Percentiles rank a stretch among this genome's conserved stretches.
Conservation (phyloP, 1,140 invertebrate genomes). For the Cheumatopsyche charites region DNA sequence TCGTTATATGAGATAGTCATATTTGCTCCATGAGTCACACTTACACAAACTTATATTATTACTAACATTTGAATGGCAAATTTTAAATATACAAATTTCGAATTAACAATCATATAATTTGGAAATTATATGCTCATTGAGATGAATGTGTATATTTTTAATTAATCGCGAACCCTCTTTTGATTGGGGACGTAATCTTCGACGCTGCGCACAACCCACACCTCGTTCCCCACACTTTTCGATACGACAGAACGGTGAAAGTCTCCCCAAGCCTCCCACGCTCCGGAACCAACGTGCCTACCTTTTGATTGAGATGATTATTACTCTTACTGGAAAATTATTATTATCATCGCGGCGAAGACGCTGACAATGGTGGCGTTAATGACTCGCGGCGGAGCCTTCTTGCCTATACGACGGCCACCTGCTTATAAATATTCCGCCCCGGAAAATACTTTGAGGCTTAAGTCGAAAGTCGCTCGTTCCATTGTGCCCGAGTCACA, state of each 20-base stretch:
- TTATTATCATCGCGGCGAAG: slow-evolving; percentile 35
- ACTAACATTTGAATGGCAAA: too few relatives aligned
- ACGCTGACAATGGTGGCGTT: slow-evolving; percentile 40
- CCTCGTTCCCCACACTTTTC: slow-evolving; percentile 15
- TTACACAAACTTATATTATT: too few relatives aligned
- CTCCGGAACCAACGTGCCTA: slow-evolving; percentile 41
- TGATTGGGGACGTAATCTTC: slow-evolving; percentile 14
- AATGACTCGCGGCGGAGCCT: slow-evolving; percentile 42
- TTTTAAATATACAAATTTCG: too few relatives aligned
- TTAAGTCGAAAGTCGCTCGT: slow-evolving; percentile 31
- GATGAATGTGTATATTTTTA: slow-evolving; percentile 1
- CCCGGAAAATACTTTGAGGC: slow-evolving; percentile 37
- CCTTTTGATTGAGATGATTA: slow-evolving; percentile 49
- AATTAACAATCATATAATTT: too few relatives aligned
- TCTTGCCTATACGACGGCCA: slow-evolving; percentile 20
- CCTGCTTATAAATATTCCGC: slow-evolving; percentile 46
- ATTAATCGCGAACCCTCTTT: slow-evolving; percentile 18
- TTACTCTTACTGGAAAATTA: slow-evolving; percentile 44
- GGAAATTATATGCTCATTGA: too few relatives aligned
- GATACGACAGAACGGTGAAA: background rate
- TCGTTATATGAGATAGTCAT: too few relatives aligned
- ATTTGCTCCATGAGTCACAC: too few relatives aligned
- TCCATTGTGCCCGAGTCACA: slow-evolving; percentile 22
- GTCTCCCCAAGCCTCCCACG: background rate
- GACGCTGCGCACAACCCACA: background rate